A percentile compares a stretch with the other conserved stretches of the same genome.
Evolutionary conservation across 2,888 invertebrate genomes (phyloP).

Genomic region (Criorhina ranunculi): DNA sequence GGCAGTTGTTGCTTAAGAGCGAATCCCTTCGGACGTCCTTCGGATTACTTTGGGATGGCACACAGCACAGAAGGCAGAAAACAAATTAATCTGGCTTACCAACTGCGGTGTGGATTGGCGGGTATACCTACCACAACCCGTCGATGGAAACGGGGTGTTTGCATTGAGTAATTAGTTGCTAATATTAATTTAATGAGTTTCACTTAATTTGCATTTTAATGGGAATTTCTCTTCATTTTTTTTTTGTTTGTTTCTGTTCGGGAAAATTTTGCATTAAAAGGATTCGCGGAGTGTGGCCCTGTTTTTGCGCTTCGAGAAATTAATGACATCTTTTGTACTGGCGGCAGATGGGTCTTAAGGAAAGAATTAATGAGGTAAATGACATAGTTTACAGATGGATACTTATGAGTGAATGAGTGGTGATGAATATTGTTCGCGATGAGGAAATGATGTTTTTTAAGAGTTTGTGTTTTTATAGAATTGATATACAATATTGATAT

Average conservation of each 20-base stretch:
- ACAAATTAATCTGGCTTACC: slow-evolving; percentile 54
- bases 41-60: slow-evolving; percentile 44
- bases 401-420: background rate
- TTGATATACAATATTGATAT: too few species aligned
- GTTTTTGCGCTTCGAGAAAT: slow-evolving; percentile 41
- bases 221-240: slow-evolving; percentile 1
- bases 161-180: slow-evolving; percentile 76
- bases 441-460: too few species aligned
- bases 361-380: slow-evolving; percentile 54
- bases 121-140: slow-evolving; percentile 21
- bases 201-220: slow-evolving; percentile 76
- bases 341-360: slow-evolving; percentile 43
- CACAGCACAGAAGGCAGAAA: slow-evolving; percentile 28
- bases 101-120: slow-evolving; percentile 23
- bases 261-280: slow-evolving; percentile 36
- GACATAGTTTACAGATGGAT: slow-evolving; percentile 30
- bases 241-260: slow-evolving; percentile 26
- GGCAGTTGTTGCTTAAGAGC: slow-evolving; percentile 63
- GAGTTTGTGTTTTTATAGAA: too few species aligned
- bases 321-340: slow-evolving; percentile 60
- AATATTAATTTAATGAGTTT: slow-evolving; percentile 77
- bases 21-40: slow-evolving; percentile 29
- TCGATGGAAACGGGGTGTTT: slow-evolving; percentile 61
- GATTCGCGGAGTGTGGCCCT: slow-evolving; percentile 32
- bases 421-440: too few species aligned